Percentiles rank a stretch among this genome's conserved stretches.
Conservation (phyloP, 2,113 vertebrate genomes). For the Delphinapterus leucas region DNA sequence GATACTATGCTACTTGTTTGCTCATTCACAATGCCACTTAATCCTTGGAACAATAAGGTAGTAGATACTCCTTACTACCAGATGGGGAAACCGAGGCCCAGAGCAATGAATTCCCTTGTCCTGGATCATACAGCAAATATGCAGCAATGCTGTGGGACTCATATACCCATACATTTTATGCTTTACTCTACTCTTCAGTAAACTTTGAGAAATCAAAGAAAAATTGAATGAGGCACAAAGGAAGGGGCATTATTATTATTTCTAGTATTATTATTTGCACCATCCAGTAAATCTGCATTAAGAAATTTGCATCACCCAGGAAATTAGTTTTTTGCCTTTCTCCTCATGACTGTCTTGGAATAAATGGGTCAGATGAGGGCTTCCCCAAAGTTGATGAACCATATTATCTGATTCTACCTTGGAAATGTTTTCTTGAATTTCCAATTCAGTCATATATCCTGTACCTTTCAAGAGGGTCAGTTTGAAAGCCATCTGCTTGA, state of each 20-base stretch:
- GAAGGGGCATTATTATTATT: neutral
- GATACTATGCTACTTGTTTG: neutral
- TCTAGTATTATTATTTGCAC: neutral
- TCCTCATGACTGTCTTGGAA: neutral
- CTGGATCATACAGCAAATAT: neutral
- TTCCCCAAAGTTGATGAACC: neutral
- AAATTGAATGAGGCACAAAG: neutral
- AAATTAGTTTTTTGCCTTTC: neutral
- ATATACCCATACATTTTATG: neutral
- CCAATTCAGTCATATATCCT: neutral
- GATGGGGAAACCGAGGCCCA: neutral
- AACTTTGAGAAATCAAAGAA: neutral
- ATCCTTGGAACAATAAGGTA: neutral
- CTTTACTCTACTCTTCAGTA: neutral
- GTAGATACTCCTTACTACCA: neutral
- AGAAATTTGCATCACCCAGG: neutral
- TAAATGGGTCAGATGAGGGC: neutral
- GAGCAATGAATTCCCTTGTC: neutral
- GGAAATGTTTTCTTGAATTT: constrained; percentile 3
- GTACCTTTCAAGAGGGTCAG: neutral
- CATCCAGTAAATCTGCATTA: neutral
- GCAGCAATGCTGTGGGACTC: neutral
- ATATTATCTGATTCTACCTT: neutral
- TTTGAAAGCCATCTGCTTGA: constrained; percentile 29
- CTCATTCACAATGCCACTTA: neutral